Base-by-base conservation (phyloP, 2,888 invertebrate genomes). In the Kryphioiulus occultus region DNA sequence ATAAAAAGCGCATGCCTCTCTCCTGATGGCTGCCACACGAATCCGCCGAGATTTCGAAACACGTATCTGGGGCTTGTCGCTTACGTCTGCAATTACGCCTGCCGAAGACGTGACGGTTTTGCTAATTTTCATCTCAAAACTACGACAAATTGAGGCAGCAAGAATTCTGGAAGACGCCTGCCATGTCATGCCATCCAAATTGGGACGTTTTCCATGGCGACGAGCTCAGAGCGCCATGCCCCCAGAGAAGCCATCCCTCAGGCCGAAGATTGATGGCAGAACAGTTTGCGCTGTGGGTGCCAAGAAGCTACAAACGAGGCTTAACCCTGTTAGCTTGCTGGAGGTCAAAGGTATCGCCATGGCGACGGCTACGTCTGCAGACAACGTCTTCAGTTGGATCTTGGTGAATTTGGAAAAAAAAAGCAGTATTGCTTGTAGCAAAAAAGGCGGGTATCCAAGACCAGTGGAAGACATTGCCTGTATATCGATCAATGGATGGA, bases 21-120 rank as follows among this genome's bases (percentile, higher is more conserved):
- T 59, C 47, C 19, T 59, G 59, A 59, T 59, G 59, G 59, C 59
- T 59, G 59, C 59, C 59, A 59, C 59, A 5, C 59, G n/a, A 59
- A 59, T 59, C 59, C 59, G 59, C 59, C 59, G 59, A 59, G 59
- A 59, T 59, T 59, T 59, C 59, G n/a, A 59, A 59, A 59, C 59
- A 59, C 59, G 59, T 59, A 59, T 59, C 59, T 59, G n/a, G 4
- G 59, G 59, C 59, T 39, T 39, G 39, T 39, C 39, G 39, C 39
- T 59, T 59, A 59, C 59, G 59, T 59, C 59, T 59, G 59, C 59
- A 59, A 59, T 59, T 59, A 59, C 59, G 59, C 1, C n/a, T 59
- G 59, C 59, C 59, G 59, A 59, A 59, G n/a, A 59, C 59, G 59
- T 59, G 59, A 59, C 59, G 59, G 59, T 9, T 59, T 59, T 59